A percentile compares a stretch with the other conserved stretches of the same genome.
phyloP scores from a whole-genome alignment of 2,888 invertebrate species.

The Cataglyphis livida region DNA sequence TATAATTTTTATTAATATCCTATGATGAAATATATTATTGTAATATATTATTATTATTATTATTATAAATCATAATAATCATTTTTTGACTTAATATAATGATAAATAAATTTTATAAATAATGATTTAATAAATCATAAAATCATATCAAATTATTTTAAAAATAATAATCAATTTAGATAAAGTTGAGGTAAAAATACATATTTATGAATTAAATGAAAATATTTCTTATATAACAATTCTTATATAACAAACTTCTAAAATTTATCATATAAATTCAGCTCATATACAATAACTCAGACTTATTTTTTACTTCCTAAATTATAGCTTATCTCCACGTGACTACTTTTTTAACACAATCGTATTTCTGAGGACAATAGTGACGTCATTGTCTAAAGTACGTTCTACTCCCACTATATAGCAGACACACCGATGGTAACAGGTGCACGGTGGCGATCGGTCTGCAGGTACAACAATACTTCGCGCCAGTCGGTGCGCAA shows the following conservation, averaged over 20 bases:
- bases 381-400: conserved; percentile 68
- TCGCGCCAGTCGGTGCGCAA: conserved; percentile 70
- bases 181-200: neutral
- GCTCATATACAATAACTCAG: neutral
- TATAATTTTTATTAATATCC: neutral
- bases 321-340: conserved; percentile 9
- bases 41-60: neutral
- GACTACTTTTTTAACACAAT: conserved; percentile 39
- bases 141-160: neutral
- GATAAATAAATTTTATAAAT: neutral
- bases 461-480: conserved; percentile 67
- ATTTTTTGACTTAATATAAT: neutral
- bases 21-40: neutral
- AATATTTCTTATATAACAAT: neutral
- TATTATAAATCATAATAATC: neutral
- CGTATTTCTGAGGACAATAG: conserved; percentile 39
- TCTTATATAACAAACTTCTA: neutral
- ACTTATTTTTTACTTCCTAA: conserved; percentile 19
- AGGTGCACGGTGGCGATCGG: conserved; percentile 73
- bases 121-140: neutral
- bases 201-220: neutral
- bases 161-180: conserved; percentile 2
- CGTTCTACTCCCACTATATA: conserved; percentile 69
- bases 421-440: conserved; percentile 65
- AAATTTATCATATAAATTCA: conserved; percentile 16